Evolutionary conservation across 2,797 vertebrate species (phyloP), one percentile per base, ranked within the genome.

Genomic region (Epinephelus coioides): DNA sequence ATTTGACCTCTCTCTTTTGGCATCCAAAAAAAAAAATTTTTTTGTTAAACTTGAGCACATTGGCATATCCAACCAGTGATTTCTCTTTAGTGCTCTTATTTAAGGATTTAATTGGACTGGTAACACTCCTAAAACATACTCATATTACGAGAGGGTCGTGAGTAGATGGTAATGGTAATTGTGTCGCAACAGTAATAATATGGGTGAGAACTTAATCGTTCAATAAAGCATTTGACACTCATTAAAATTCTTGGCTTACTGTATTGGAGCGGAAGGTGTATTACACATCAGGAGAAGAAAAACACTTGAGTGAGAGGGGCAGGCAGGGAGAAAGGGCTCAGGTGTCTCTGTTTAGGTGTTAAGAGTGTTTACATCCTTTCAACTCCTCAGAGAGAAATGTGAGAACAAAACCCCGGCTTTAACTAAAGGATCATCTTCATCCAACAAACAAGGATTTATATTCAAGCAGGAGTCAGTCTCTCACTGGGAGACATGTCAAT

Each of bases 311-410:
- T 63, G 50, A 66, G 66, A 63, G 10, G n/a, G 9, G 51, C 57
- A 44, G 62, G 78, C 5, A n/a, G 55, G 47, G 38, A 53, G 30
- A 63, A 60, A 69, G 14, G 53, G 19, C 76, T 81, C 79, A 77
- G 77, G 81, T 79, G 87, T 69, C 71, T 76, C 57, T 43, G 62
- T 66, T 51, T n/a, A 73, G 43, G 55, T 77, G 79, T 21, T 56
- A 43, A 14, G 15, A 81, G 17, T 88, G 86, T 88, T 91, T 90
- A 85, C 69, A 81, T 69, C 75, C 67, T 75, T 68, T 55, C 34
- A 76, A 65, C 38, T 83, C 84, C 82, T 46, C 3, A 2, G 80
- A 81, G 72, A 83, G 27, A 21, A 44, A 53, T n/a, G 53, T 27
- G 69, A 77, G 23, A 78, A 81, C 51, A 53, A 81, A 86, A 75